Evolutionary conservation across 2,113 vertebrate genomes (phyloP), one percentile per base, ranked within the genome.

Genomic region (Toxotes jaculatrix): DNA sequence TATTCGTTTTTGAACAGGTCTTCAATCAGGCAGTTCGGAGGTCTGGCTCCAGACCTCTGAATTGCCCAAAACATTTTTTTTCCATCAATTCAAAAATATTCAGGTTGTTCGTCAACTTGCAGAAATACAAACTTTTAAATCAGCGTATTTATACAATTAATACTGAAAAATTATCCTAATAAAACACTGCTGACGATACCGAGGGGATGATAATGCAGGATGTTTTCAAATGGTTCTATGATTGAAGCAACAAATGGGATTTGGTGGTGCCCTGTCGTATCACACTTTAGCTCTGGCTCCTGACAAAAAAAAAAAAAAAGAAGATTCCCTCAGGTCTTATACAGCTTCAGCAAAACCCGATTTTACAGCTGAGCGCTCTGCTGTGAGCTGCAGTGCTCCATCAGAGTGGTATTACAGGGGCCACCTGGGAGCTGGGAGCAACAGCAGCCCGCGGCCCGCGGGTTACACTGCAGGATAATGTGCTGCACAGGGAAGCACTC

Each of bases 351-450:
- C 63, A 60, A 73, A 81, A 83, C 77, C 64, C 0, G 31, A 67
- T 84, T 79, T 84, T 79, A 77, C 84, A 61, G 79, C 87, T 60
- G 79, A 83, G 72, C 1, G n/a, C 78, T 74, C 66, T 34, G 77
- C 79, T 62, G 56, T 73, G 65, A 61, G 79, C 59, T 4, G 51
- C 60, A 17, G 63, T 55, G 62, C 23, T 69, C 38, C 13, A 23
- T 55, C 60, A 68, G 42, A 72, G 43, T 6, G 7, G 40, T 45
- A 45, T 72, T 72, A 87, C 61, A 7, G 34, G 34, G 13, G 49
- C 65, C 73, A 68, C 65, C 12, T 0, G 66, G 74, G 84, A 85
- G 51, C 23, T 7, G 17, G 14, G 14, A 62, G 62, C 31, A 42
- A 21, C 43, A 72, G 60, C 21, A 66, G 57, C 62, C 64, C 3